Percentiles rank a stretch among this genome's conserved stretches.
phyloP scores from a whole-genome alignment of 1,140 invertebrate species.

The Hermetia illucens region DNA sequence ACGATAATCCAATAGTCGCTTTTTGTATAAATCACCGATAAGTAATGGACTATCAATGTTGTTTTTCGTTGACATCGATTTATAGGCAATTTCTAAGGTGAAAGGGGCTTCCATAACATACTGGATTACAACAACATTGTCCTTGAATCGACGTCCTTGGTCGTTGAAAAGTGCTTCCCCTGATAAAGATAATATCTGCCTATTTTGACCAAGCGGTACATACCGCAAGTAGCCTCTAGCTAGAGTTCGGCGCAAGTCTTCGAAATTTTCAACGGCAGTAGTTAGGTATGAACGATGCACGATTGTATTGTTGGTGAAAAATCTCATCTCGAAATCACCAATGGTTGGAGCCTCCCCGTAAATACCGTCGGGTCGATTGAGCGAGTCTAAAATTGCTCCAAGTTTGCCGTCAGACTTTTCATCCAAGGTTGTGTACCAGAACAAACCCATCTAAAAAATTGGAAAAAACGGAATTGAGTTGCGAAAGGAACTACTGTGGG shows the following conservation, averaged over 20 bases:
- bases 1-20: slow-evolving; percentile 42
- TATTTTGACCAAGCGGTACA: too few relatives aligned
- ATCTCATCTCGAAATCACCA: slow-evolving; percentile 47
- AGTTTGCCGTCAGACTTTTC: slow-evolving; percentile 42
- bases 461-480: too few relatives aligned
- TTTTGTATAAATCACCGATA: slow-evolving; percentile 45
- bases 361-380: slow-evolving; percentile 43
- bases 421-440: slow-evolving; percentile 60
- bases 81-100: slow-evolving; percentile 70
- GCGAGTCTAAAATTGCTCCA: slow-evolving; percentile 34
- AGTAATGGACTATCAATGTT: slow-evolving; percentile 27
- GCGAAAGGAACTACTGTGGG: too few relatives aligned
- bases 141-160: slow-evolving; percentile 31
- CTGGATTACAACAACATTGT: slow-evolving; percentile 73
- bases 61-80: slow-evolving; percentile 41
- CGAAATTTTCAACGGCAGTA: slow-evolving; percentile 47
- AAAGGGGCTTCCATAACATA: slow-evolving; percentile 69
- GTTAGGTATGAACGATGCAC: slow-evolving; percentile 54
- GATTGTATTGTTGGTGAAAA: slow-evolving; percentile 34
- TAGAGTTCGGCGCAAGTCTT: slow-evolving; percentile 60
- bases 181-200: background rate
- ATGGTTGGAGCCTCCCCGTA: slow-evolving; percentile 56
- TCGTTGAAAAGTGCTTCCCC: slow-evolving; percentile 39
- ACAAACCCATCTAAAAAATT: too few relatives aligned
- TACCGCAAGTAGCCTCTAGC: too few relatives aligned